A percentile compares a stretch with the other conserved stretches of the same genome.
Evolutionary conservation across 1,140 invertebrate species (phyloP).

Genomic region (Mizuhopecten yessoensis): DNA sequence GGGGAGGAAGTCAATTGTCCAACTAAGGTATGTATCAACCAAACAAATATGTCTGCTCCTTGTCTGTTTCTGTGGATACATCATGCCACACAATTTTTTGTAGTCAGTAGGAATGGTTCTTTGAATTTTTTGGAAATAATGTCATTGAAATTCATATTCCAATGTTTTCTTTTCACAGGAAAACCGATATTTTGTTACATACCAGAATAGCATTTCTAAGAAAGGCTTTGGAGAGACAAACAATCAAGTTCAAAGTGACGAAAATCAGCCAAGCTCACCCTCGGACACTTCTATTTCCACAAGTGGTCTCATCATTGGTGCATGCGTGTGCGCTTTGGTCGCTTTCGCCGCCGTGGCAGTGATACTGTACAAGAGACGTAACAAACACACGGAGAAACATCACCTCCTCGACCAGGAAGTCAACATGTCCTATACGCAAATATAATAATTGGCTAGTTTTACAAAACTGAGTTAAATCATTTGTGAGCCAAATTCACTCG

Average conservation of each 20-base stretch:
- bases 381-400: neutral
- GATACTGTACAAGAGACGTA: neutral
- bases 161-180: constrained; percentile 52
- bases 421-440: constrained; percentile 41
- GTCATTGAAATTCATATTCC: neutral
- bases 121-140: too few relatives aligned
- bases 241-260: neutral
- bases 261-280: neutral
- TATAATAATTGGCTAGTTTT: constrained; percentile 25
- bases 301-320: constrained; percentile 27
- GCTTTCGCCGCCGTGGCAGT: neutral
- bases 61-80: too few relatives aligned
- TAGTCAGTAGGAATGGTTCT: too few relatives aligned
- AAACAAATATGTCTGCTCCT: too few relatives aligned
- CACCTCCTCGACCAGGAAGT: neutral
- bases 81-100: too few relatives aligned
- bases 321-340: constrained; percentile 5
- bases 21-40: constrained; percentile 58
- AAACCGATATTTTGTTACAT: constrained; percentile 57
- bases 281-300: neutral
- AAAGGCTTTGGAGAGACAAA: neutral
- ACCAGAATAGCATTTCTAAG: constrained; percentile 45
- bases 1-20: constrained; percentile 70
- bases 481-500: too few relatives aligned
- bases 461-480: neutral